Evolutionary conservation across 2,797 vertebrate species (phyloP).

Genomic region (Amphiprion clarkii): DNA sequence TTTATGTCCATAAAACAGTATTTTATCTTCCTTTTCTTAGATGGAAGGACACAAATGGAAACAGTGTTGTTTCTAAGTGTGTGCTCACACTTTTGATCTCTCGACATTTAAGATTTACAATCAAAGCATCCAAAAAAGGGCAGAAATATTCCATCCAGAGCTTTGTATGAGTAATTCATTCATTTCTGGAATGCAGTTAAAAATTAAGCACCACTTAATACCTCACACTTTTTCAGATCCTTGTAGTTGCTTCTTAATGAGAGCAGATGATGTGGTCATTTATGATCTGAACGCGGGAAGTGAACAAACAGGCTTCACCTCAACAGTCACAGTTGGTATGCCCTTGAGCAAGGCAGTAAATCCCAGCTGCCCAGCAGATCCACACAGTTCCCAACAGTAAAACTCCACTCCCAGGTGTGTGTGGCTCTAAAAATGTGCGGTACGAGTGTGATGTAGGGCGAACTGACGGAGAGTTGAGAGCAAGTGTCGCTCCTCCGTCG

Average conservation of each 20-base stretch:
- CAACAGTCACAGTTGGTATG: constrained; percentile 65
- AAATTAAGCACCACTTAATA: constrained; percentile 49
- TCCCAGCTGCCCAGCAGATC: constrained; percentile 77
- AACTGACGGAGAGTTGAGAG: neutral
- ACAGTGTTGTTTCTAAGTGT: neutral
- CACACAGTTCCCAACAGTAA: constrained; percentile 73
- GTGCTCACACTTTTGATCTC: constrained; percentile 18
- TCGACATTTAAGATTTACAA: neutral
- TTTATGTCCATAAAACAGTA: constrained; percentile 9
- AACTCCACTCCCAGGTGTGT: constrained; percentile 63
- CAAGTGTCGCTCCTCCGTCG: constrained; percentile 48
- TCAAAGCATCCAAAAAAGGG: neutral
- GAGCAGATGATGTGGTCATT: constrained; percentile 68
- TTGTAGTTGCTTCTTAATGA: constrained; percentile 58
- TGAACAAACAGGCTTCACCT: constrained; percentile 63
- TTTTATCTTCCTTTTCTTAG: constrained; percentile 21
- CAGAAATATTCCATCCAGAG: neutral
- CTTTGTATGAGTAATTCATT: constrained; percentile 29
- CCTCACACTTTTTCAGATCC: constrained; percentile 49
- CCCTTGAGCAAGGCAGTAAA: constrained; percentile 83
- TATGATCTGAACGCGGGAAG: constrained; percentile 62
- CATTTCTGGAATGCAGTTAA: constrained; percentile 21
- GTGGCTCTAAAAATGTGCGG: constrained; percentile 17
- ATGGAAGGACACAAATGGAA: constrained; percentile 11
- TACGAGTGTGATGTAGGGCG: constrained; percentile 34